Conservation (phyloP, 1,140 invertebrate species). For the Psix sp. region DNA sequence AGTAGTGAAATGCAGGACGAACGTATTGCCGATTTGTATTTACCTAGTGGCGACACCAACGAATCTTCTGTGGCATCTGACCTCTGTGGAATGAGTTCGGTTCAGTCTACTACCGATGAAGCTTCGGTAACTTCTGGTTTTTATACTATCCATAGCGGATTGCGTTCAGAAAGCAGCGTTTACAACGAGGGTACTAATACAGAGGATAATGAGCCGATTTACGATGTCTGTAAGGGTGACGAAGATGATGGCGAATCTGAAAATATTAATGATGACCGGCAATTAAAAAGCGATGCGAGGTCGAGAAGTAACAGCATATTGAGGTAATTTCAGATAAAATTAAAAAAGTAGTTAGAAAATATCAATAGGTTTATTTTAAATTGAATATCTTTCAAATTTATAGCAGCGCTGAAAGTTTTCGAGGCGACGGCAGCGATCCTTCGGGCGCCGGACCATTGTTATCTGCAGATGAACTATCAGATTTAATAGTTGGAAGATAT, state of each 20-base stretch:
- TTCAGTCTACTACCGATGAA: conserved; percentile 74
- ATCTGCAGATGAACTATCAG: conserved; percentile 87
- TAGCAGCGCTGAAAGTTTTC: conserved; percentile 84
- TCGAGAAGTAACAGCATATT: conserved; percentile 85
- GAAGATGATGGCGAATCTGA: conserved; percentile 41
- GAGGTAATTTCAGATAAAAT: conserved; percentile 11
- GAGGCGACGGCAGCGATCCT: conserved; percentile 90
- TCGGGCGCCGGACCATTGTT: conserved; percentile 86
- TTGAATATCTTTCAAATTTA: not conserved
- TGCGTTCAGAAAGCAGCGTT: conserved; percentile 70
- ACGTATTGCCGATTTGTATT: conserved; percentile 67
- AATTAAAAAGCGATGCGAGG: conserved; percentile 65
- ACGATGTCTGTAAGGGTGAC: conserved; percentile 69
- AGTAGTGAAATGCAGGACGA: conserved; percentile 82
- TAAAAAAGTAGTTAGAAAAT: not conserved
- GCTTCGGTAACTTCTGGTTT: conserved; percentile 75
- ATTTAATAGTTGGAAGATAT: conserved; percentile 88
- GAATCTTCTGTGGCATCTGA: conserved; percentile 69
- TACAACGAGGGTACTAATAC: conserved; percentile 66
- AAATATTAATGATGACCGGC: conserved; percentile 34
- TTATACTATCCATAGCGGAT: conserved; percentile 74
- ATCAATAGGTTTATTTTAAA: not conserved
- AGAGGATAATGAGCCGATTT: conserved; percentile 69
- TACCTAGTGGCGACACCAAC: conserved; percentile 65
- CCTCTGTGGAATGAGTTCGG: conserved; percentile 69